These are phyloP conservation scores for Pterobdella sp. DNA, from an alignment of 2,888 invertebrate genomes.

Conservation along the genomic window DNA sequence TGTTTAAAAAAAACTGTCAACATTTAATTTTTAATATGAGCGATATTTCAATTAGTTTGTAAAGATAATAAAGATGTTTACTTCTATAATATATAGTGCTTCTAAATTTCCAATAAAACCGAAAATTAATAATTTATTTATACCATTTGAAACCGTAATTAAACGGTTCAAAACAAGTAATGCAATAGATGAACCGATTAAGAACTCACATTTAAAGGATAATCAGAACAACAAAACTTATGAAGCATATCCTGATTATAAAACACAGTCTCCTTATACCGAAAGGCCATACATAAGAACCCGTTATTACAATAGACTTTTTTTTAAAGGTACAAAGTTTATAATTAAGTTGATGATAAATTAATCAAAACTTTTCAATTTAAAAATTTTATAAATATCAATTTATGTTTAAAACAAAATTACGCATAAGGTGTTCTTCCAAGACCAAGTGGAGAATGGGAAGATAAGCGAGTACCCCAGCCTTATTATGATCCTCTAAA, in stretches of 20 bases:
- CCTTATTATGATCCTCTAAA: conserved; percentile 27
- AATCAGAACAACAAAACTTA: conserved; percentile 18
- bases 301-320: conserved; percentile 29
- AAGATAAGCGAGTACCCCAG: conserved; percentile 33
- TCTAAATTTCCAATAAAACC: background rate
- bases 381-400: background rate
- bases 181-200: too few species aligned
- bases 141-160: background rate
- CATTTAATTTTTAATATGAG: too few species aligned
- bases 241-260: conserved; percentile 32
- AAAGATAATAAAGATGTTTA: background rate
- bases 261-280: conserved; percentile 32
- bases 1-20: too few species aligned
- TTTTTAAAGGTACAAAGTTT: conserved; percentile 28
- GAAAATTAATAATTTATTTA: background rate
- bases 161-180: background rate
- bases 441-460: conserved; percentile 34
- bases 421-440: conserved; percentile 34
- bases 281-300: conserved; percentile 19
- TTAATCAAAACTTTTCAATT: background rate
- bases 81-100: background rate
- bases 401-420: background rate
- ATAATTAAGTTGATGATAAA: background rate
- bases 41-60: background rate
- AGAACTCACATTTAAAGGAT: background rate